Conservation (phyloP, 2,888 invertebrate species). For the Argynnis bischoffii region DNA sequence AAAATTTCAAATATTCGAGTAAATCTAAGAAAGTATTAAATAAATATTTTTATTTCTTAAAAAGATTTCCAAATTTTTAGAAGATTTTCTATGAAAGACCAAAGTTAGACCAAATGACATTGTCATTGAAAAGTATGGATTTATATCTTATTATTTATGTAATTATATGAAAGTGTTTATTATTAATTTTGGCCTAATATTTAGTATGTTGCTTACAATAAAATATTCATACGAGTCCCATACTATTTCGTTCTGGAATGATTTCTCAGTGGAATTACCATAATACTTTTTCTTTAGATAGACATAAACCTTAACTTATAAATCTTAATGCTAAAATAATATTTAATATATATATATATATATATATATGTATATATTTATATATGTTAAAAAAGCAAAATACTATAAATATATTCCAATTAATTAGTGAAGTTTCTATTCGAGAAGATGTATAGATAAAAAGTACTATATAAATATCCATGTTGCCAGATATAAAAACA, state of each 20-base stretch:
- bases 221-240: neutral
- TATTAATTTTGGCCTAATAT: neutral
- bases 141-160: neutral
- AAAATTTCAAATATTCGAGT: no score
- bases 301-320: neutral
- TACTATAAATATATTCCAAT: neutral
- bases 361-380: no score
- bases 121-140: no score
- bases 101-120: no score
- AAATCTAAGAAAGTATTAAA: no score
- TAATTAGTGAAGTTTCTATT: constrained; percentile 7
- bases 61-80: no score
- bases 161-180: neutral
- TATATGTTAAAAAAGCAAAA: no score
- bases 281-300: neutral
- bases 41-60: no score
- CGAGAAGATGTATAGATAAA: constrained; percentile 2
- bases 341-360: constrained; percentile 4
- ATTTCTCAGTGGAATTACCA: neutral
- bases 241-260: constrained; percentile 1
- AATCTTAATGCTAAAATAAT: constrained; percentile 7
- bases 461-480: no score
- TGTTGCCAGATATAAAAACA: no score
- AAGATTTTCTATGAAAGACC: no score
- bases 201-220: neutral